Percentiles rank a stretch among this genome's conserved stretches.
phyloP scores from a whole-genome alignment of 2,113 vertebrate species.

The Herpailurus yagouaroundi region DNA sequence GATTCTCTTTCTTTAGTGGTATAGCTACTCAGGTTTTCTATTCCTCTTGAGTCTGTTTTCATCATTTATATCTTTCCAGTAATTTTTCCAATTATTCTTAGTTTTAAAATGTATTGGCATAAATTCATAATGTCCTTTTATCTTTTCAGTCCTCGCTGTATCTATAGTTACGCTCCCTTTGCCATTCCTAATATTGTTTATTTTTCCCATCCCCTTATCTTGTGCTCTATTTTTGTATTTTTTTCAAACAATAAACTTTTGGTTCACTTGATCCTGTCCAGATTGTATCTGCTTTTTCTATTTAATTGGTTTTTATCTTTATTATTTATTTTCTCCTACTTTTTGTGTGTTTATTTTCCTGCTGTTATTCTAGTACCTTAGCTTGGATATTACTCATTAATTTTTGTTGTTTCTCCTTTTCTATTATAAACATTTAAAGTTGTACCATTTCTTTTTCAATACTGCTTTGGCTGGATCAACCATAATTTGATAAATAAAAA shows the following conservation, averaged over 20 bases:
- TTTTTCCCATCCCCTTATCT: neutral
- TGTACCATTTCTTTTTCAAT: conserved; percentile 29
- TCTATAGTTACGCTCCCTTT: neutral
- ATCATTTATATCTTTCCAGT: conserved; percentile 24
- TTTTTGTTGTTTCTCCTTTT: conserved; percentile 31
- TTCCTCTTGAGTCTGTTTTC: conserved; percentile 38
- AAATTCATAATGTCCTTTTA: neutral
- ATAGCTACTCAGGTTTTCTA: neutral
- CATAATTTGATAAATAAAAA: neutral
- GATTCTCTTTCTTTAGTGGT: neutral
- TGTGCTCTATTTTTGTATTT: neutral
- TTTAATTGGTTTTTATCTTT: conserved; percentile 27
- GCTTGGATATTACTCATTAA: neutral
- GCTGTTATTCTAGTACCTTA: neutral
- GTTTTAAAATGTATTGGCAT: neutral
- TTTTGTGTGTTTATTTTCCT: neutral
- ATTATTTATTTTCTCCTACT: conserved; percentile 12
- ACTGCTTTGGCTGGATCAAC: neutral
- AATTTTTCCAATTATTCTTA: conserved; percentile 24
- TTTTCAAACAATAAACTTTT: neutral
- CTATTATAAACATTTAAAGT: conserved; percentile 46
- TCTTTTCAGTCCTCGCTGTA: neutral
- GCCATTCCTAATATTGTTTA: neutral
- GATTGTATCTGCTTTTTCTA: neutral
- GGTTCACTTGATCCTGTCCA: neutral